Conservation (phyloP, 2,113 vertebrate genomes). For the Stigmatopora argus region DNA sequence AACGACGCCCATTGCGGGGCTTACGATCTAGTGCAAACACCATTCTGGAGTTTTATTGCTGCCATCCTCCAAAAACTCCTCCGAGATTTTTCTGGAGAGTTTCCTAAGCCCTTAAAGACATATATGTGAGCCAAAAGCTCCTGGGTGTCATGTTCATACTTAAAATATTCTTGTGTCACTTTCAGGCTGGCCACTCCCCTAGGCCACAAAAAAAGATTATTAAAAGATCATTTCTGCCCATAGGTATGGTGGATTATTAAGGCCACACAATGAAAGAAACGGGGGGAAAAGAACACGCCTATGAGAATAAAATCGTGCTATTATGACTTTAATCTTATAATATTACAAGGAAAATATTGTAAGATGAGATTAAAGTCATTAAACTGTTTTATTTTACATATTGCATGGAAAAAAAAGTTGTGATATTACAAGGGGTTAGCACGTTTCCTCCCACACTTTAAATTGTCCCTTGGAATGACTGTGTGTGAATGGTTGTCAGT, state of each 20-base stretch:
- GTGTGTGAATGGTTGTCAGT: too few species aligned
- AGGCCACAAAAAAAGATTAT: conserved; percentile 23
- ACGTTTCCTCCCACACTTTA: too few species aligned
- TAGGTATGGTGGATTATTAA: background rate
- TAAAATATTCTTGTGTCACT: conserved; percentile 16
- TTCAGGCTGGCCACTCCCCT: conserved; percentile 17
- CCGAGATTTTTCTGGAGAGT: conserved; percentile 19
- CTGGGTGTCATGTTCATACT: conserved; percentile 21
- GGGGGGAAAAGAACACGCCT: too few species aligned
- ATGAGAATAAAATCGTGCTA: too few species aligned
- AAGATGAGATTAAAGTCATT: too few species aligned
- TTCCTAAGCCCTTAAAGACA: conserved; percentile 33
- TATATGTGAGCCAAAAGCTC: conserved; percentile 31
- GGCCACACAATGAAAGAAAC: too few species aligned
- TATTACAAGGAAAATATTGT: too few species aligned
- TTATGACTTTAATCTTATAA: too few species aligned
- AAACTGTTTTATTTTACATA: too few species aligned
- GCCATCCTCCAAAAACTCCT: conserved; percentile 12
- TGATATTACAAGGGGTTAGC: too few species aligned
- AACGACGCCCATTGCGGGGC: background rate
- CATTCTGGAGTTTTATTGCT: background rate
- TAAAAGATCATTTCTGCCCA: conserved; percentile 27
- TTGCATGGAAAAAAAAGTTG: too few species aligned
- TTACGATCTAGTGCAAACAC: background rate
- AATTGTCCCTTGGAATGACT: too few species aligned